Evolutionary conservation across 2,797 vertebrate genomes (phyloP).

Genomic region (Mycteria americana): DNA sequence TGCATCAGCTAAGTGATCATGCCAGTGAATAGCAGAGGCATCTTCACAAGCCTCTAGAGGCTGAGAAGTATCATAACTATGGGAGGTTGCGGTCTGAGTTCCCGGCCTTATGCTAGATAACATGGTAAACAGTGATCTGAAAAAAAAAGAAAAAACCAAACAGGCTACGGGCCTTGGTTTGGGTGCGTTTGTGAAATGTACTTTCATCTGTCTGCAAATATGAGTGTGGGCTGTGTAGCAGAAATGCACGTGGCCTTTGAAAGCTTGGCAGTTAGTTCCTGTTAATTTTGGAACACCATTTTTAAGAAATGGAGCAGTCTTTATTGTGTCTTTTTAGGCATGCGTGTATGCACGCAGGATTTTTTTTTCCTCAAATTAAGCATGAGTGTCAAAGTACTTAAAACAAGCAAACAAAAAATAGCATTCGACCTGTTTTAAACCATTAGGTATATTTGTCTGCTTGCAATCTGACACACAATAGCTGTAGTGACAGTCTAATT

Average conservation of each 20-base stretch:
- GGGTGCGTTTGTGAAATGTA: background rate
- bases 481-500: background rate
- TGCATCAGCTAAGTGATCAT: background rate
- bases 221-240: background rate
- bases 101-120: background rate
- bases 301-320: background rate
- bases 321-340: background rate
- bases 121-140: background rate
- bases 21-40: background rate
- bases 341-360: fast-evolving
- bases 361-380: background rate
- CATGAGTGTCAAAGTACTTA: background rate
- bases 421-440: background rate
- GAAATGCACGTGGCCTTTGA: background rate
- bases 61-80: background rate
- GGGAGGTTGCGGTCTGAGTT: background rate
- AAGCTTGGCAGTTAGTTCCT: background rate
- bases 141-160: background rate
- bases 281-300: background rate
- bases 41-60: background rate
- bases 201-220: fast-evolving
- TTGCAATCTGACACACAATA: background rate
- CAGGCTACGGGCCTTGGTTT: background rate
- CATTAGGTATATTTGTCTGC: background rate
- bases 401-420: background rate